A percentile compares a stretch with the other conserved stretches of the same genome.
These are phyloP conservation scores for Ailuropoda melanoleuca DNA, from an alignment of 2,113 vertebrate genomes.

Conservation along the genomic window DNA sequence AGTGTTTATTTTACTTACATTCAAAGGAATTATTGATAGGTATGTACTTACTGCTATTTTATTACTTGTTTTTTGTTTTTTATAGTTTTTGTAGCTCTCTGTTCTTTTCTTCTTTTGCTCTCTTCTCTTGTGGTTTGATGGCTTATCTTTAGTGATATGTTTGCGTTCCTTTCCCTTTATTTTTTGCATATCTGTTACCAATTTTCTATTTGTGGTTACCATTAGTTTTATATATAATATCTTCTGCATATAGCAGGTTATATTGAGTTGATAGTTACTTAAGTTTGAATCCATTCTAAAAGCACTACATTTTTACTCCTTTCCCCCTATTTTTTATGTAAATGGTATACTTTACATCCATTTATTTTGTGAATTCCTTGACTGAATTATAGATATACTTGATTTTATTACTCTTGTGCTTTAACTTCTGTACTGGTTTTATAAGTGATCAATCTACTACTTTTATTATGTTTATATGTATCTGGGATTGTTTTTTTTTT, in stretches of 20 bases:
- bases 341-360: neutral
- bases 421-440: neutral
- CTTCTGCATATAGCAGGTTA: neutral
- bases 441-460: neutral
- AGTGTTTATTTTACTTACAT: neutral
- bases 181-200: neutral
- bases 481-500: neutral
- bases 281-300: neutral
- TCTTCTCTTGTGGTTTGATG: neutral
- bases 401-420: neutral
- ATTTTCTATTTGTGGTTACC: neutral
- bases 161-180: neutral
- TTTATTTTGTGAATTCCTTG: neutral
- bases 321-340: neutral
- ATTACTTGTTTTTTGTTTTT: neutral
- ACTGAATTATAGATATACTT: neutral
- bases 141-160: neutral
- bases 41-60: neutral
- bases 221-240: neutral
- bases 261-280: neutral
- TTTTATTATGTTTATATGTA: neutral
- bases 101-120: neutral
- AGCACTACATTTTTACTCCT: neutral
- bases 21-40: neutral
- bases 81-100: neutral